phyloP scores from a whole-genome alignment of 2,113 vertebrate species.

The Sporophila hypoxantha region DNA sequence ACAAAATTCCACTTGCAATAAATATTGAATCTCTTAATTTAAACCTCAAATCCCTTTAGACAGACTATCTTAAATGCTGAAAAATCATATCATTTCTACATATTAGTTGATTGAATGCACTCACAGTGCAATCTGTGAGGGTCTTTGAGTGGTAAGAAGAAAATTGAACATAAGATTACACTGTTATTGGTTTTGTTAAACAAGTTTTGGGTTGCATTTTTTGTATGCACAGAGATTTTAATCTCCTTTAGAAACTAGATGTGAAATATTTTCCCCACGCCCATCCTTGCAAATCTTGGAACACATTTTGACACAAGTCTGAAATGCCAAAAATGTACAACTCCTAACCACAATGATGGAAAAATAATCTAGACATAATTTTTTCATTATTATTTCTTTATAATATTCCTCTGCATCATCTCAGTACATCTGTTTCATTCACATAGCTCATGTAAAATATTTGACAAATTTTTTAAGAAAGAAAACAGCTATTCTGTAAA shows the following conservation, averaged over 20 bases:
- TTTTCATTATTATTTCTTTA: neutral
- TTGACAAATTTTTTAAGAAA: neutral
- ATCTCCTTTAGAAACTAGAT: neutral
- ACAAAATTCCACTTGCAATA: neutral
- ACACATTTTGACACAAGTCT: neutral
- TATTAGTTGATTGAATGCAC: neutral
- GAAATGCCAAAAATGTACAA: neutral
- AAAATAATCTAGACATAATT: neutral
- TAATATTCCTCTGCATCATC: neutral
- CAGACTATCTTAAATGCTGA: neutral
- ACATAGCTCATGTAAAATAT: neutral
- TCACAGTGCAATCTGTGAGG: neutral
- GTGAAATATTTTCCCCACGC: accelerated
- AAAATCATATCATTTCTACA: neutral
- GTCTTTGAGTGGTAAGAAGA: neutral
- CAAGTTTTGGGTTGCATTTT: neutral
- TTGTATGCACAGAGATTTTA: neutral
- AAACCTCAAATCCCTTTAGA: neutral
- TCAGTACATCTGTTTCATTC: neutral
- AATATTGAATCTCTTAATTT: neutral
- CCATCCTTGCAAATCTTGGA: neutral
- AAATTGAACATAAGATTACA: neutral
- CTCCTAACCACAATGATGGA: neutral
- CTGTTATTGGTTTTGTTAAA: neutral
- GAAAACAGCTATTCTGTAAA: neutral